phyloP scores from a whole-genome alignment of 2,797 vertebrate species.

The Manis pentadactyla region DNA sequence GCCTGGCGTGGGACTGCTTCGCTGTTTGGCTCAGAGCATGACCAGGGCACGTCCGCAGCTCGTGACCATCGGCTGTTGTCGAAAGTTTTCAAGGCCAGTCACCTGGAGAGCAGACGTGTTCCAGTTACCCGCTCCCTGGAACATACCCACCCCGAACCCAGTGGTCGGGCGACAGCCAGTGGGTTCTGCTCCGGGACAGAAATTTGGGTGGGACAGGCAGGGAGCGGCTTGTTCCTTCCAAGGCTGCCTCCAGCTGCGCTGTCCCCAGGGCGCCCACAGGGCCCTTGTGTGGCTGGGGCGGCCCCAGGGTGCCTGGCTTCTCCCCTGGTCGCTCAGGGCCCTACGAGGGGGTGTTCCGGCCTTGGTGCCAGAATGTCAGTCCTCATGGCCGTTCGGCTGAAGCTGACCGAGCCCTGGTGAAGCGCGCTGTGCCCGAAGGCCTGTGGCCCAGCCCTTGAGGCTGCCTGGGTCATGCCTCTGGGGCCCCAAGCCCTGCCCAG shows the following conservation, averaged over 20 bases:
- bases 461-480: not conserved
- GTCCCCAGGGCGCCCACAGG: fast-evolving
- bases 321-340: not conserved
- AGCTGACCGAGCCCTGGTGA: not conserved
- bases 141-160: not conserved
- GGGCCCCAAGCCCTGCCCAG: not conserved
- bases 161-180: not conserved
- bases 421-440: not conserved
- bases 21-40: not conserved
- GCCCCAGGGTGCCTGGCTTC: not conserved
- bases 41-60: not conserved
- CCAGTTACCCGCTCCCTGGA: not conserved
- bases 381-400: not conserved
- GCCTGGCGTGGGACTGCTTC: not conserved
- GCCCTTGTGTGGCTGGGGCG: not conserved
- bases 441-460: not conserved
- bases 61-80: not conserved
- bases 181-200: not conserved
- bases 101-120: not conserved
- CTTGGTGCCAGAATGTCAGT: not conserved
- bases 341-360: not conserved
- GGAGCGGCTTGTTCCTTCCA: not conserved
- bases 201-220: not conserved
- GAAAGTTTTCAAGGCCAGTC: not conserved
- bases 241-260: not conserved